A percentile compares a stretch with the other conserved stretches of the same genome.
Evolutionary conservation across 2,888 invertebrate species (phyloP).

Genomic region (Dynastes grantii): DNA sequence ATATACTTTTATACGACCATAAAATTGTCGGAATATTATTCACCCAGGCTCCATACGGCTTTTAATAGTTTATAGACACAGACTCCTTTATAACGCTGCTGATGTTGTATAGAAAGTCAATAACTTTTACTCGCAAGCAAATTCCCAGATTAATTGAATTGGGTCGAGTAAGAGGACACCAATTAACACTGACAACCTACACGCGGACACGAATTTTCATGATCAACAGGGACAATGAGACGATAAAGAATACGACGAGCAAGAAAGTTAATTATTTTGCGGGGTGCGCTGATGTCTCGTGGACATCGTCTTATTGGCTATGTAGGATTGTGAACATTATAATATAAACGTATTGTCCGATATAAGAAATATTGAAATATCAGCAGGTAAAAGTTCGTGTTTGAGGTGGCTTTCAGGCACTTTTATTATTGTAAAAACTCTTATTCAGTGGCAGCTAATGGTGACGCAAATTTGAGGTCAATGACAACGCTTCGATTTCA

Average conservation of each 20-base stretch:
- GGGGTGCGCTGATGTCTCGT: not conserved
- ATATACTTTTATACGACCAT: constrained; percentile 1
- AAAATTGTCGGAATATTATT: constrained; percentile 3
- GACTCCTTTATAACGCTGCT: not conserved
- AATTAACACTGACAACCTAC: constrained; percentile 49
- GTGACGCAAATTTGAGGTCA: too few species aligned
- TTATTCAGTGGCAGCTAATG: too few species aligned
- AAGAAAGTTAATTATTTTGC: constrained; percentile 39
- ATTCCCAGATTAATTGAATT: constrained; percentile 48
- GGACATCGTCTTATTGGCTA: not conserved
- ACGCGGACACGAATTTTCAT: constrained; percentile 48
- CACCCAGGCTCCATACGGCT: not conserved
- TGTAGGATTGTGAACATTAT: not conserved
- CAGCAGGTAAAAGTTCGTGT: not conserved
- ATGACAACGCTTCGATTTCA: too few species aligned
- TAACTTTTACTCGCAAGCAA: constrained; percentile 48
- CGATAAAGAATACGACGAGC: constrained; percentile 51
- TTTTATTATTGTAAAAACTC: too few species aligned
- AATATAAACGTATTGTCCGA: not conserved
- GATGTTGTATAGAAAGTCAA: constrained; percentile 35
- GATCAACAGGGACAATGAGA: constrained; percentile 49
- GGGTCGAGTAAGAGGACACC: constrained; percentile 52
- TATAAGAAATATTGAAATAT: not conserved
- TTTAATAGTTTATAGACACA: not conserved
- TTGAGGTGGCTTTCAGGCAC: not conserved